Percentiles rank a stretch among this genome's conserved stretches.
phyloP scores from a whole-genome alignment of 2,888 invertebrate species.

The Trichogramma dendrolimi region DNA sequence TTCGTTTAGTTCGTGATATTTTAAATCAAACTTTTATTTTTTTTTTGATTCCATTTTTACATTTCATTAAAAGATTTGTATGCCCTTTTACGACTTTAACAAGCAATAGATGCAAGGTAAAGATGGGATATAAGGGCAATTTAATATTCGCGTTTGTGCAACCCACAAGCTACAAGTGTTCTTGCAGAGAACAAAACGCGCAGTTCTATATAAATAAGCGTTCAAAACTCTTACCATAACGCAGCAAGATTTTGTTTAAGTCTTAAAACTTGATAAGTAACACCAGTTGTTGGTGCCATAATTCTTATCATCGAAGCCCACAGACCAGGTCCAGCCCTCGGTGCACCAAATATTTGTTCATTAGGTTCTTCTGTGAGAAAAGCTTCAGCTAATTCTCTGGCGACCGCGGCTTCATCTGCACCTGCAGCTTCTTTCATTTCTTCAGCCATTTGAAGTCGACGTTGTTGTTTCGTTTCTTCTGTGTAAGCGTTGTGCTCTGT shows the following conservation, averaged over 20 bases:
- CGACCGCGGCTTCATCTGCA: constrained; percentile 90
- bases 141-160: constrained; percentile 22
- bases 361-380: constrained; percentile 92
- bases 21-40: constrained; percentile 7
- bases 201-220: not conserved
- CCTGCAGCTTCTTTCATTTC: constrained; percentile 97
- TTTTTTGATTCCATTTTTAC: constrained; percentile 7
- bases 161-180: not conserved
- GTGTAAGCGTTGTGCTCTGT: constrained; percentile 99
- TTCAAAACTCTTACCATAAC: constrained; percentile 59
- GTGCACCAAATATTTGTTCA: constrained; percentile 90
- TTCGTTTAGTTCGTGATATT: constrained; percentile 1
- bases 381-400: constrained; percentile 95
- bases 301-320: constrained; percentile 92
- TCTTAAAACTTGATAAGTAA: constrained; percentile 71
- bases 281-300: constrained; percentile 78
- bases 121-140: constrained; percentile 27
- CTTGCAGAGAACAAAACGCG: constrained; percentile 20
- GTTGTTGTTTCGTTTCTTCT: constrained; percentile 89
- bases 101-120: constrained; percentile 23
- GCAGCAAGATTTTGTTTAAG: constrained; percentile 97
- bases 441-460: constrained; percentile 94
- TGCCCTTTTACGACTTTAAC: constrained; percentile 25
- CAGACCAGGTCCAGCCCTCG: constrained; percentile 91
- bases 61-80: constrained; percentile 7